phyloP scores from a whole-genome alignment of 2,113 vertebrate genomes.

The Sapajus apella region DNA sequence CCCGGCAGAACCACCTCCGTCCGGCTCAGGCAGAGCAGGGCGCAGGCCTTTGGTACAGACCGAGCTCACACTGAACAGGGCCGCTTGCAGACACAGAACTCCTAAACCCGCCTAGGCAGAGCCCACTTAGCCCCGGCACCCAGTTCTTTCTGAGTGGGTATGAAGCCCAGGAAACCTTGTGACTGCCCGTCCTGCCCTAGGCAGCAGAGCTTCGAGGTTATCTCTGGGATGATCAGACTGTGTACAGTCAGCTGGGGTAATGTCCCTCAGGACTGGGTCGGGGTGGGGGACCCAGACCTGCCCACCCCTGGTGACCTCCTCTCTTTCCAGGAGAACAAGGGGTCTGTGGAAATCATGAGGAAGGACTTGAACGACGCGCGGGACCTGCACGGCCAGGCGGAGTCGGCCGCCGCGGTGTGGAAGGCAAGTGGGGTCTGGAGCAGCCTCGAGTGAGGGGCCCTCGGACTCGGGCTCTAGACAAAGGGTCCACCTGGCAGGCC shows the following conservation, averaged over 20 bases:
- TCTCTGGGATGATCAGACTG: neutral
- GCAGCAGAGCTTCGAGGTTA: neutral
- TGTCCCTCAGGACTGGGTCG: neutral
- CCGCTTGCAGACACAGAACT: neutral
- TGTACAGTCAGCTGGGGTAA: neutral
- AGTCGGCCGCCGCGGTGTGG: constrained; percentile 73
- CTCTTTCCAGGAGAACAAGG: constrained; percentile 71
- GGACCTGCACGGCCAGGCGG: constrained; percentile 74
- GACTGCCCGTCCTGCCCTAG: too few relatives aligned
- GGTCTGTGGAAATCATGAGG: constrained; percentile 75
- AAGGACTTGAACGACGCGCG: constrained; percentile 73
- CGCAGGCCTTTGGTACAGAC: neutral
- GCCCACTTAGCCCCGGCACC: neutral
- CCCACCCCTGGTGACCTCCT: neutral
- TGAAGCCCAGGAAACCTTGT: neutral
- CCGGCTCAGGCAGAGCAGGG: neutral
- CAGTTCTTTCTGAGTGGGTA: neutral
- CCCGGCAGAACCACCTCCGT: neutral
- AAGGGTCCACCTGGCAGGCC: neutral
- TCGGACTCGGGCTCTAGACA: neutral
- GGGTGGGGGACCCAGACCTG: neutral
- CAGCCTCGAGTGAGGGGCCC: neutral
- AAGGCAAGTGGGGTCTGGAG: constrained; percentile 56
- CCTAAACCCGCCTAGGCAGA: neutral
- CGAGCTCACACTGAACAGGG: too few relatives aligned